A percentile compares a stretch with the other conserved stretches of the same genome.
phyloP scores from a whole-genome alignment of 1,140 invertebrate species.

The Diabrotica undecimpunctata region DNA sequence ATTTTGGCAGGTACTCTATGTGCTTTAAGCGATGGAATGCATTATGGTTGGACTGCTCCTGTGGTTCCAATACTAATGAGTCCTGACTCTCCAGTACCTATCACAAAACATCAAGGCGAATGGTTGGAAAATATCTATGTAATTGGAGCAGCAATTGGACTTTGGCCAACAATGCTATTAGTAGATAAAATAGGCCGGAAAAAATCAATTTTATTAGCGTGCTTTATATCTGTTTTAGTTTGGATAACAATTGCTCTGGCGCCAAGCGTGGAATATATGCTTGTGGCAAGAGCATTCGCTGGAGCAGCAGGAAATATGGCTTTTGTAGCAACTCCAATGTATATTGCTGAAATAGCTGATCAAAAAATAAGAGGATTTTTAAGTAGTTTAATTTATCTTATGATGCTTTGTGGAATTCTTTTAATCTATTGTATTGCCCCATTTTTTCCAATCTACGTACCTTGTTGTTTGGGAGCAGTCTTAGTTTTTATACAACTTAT shows the following conservation, averaged over 20 bases:
- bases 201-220: slow-evolving; percentile 54
- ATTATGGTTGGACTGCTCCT: slow-evolving; percentile 59
- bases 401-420: slow-evolving; percentile 37
- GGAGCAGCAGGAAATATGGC: slow-evolving; percentile 38
- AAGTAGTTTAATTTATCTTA: slow-evolving; percentile 35
- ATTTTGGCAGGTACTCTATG: slow-evolving; percentile 32
- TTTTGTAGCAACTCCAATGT: slow-evolving; percentile 40
- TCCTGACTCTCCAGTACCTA: slow-evolving; percentile 36
- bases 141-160: slow-evolving; percentile 59
- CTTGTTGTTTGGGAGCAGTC: slow-evolving; percentile 30
- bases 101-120: slow-evolving; percentile 44
- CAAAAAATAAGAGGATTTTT: slow-evolving; percentile 31
- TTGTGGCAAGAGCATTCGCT: slow-evolving; percentile 46
- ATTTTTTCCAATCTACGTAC: slow-evolving; percentile 27
- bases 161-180: slow-evolving; percentile 51
- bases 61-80: slow-evolving; percentile 51
- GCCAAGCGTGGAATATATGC: slow-evolving; percentile 27
- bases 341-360: no score
- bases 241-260: slow-evolving; percentile 50
- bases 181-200: slow-evolving; percentile 65
- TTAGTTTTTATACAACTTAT: slow-evolving; percentile 14
- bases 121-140: slow-evolving; percentile 63
- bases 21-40: slow-evolving; percentile 37
- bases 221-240: slow-evolving; percentile 57
- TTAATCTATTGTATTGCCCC: slow-evolving; percentile 33